A percentile compares a stretch with the other conserved stretches of the same genome.
Conservation (phyloP, 2,797 vertebrate species). For the Erithacus rubecula region DNA sequence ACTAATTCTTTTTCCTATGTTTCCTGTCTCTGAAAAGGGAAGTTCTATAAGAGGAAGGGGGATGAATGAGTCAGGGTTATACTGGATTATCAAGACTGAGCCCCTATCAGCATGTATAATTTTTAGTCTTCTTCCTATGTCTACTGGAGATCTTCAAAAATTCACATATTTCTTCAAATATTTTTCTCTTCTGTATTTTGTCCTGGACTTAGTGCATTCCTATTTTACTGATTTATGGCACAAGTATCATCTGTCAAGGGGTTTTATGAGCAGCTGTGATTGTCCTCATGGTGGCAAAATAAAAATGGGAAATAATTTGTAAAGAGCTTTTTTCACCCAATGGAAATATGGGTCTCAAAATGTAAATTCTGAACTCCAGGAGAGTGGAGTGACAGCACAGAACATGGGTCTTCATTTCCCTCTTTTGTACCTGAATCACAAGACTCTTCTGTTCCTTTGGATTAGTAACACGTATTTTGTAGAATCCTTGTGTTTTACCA, state of each 20-base stretch:
- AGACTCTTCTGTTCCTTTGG: neutral
- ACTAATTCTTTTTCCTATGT: neutral
- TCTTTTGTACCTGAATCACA: neutral
- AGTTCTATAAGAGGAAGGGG: neutral
- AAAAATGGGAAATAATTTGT: neutral
- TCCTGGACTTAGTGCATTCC: neutral
- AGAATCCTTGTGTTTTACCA: neutral
- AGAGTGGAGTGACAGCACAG: neutral
- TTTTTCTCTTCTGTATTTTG: neutral
- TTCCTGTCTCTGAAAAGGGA: neutral
- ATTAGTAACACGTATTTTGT: neutral
- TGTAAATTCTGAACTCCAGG: accelerated
- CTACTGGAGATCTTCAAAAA: neutral
- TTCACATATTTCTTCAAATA: neutral
- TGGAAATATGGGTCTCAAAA: neutral
- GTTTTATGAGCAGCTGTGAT: neutral
- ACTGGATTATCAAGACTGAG: neutral
- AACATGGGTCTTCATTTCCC: neutral
- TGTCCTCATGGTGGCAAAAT: neutral
- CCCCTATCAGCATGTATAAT: neutral
- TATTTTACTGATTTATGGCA: neutral
- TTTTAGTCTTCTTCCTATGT: neutral
- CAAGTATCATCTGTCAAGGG: neutral
- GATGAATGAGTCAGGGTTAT: neutral
- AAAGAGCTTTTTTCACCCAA: neutral